These are phyloP conservation scores for Frieseomelitta varia DNA, from an alignment of 1,140 invertebrate genomes.

Conservation along the genomic window DNA sequence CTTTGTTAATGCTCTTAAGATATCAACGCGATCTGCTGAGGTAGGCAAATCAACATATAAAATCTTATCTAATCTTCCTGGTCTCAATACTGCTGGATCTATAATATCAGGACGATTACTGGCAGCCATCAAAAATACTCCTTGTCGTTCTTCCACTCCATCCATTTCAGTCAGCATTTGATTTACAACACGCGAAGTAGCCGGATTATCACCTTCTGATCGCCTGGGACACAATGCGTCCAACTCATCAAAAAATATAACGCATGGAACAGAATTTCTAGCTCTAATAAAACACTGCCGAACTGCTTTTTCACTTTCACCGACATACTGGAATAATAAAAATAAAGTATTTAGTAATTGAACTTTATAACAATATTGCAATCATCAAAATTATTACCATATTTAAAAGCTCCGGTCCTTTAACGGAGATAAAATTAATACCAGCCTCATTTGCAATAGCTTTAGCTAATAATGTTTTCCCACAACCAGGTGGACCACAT, in stretches of 20 bases:
- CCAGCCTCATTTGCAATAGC: constrained; percentile 98
- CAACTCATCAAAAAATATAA: constrained; percentile 99
- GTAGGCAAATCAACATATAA: constrained; percentile 96
- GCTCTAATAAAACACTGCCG: constrained; percentile 97
- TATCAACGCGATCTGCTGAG: constrained; percentile 91
- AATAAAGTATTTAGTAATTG: neutral
- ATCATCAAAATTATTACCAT: constrained; percentile 86
- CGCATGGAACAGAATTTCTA: constrained; percentile 96
- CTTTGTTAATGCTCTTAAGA: constrained; percentile 95
- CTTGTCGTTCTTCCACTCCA: constrained; percentile 93
- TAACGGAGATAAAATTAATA: constrained; percentile 98
- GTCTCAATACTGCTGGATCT: constrained; percentile 96
- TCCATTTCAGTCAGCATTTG: constrained; percentile 99
- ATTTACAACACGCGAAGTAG: constrained; percentile 94
- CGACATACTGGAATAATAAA: constrained; percentile 91
- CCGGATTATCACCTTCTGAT: constrained; percentile 88
- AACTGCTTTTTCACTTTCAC: constrained; percentile 98
- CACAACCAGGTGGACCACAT: constrained; percentile 97
- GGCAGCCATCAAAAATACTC: constrained; percentile 97
- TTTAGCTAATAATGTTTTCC: constrained; percentile 96
- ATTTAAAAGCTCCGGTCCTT: constrained; percentile 97
- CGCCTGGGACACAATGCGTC: constrained; percentile 97
- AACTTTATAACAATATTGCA: neutral
- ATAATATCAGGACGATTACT: constrained; percentile 98
- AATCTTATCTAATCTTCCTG: constrained; percentile 96